Evolutionary conservation across 2,888 invertebrate species (phyloP), one percentile per base, ranked within the genome.

Genomic region (Lumbricus terrestris): DNA sequence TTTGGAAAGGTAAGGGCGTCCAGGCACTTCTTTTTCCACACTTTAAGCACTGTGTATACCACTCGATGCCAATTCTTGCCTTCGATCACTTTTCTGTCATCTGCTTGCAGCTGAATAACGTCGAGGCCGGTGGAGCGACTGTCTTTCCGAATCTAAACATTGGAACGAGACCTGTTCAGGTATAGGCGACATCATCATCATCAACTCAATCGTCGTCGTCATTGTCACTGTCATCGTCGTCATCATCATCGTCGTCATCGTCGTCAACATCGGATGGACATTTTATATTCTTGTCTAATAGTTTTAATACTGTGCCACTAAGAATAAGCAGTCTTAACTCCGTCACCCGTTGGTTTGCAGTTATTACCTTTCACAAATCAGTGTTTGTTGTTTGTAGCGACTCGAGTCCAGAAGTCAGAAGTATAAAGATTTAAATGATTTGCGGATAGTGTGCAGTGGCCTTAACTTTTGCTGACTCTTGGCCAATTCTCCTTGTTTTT

Each of bases 61-160:
- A 0, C 6, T 35, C 23, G 35, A 20, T 85, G 3, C 35, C 20
- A 33, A 35, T 88, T 11, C 20, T 88, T 40, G n/a, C 20, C 33
- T 47, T 88, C 8, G 34, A 16, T 4, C 16, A 40, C 15, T 18
- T 88, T 42, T n/a, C n/a, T n/a, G 1, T 34, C n/a, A n/a, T 37
- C 23, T 85, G 35, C 1, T 85, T 85, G 33, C 40, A 88, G 88
- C 37, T 88, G 40, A 88, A 40, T 33, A 16, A 88, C 47, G 88
- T 88, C 40, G 88, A 88, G 42, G 88, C 88, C 37, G 88, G 88
- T 47, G 88, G 88, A 88, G 42, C 42, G 29, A 88, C 88, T 35
- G 88, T 88, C 18, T 88, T 88, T 33, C 88, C 88, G 42, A 0
- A 34, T 34, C 88, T 88, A 20, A 40, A 88, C 37, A 20, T 88